Base-by-base conservation (phyloP, 2,797 vertebrate species). In the Mormyrus hasselquistii region DNA sequence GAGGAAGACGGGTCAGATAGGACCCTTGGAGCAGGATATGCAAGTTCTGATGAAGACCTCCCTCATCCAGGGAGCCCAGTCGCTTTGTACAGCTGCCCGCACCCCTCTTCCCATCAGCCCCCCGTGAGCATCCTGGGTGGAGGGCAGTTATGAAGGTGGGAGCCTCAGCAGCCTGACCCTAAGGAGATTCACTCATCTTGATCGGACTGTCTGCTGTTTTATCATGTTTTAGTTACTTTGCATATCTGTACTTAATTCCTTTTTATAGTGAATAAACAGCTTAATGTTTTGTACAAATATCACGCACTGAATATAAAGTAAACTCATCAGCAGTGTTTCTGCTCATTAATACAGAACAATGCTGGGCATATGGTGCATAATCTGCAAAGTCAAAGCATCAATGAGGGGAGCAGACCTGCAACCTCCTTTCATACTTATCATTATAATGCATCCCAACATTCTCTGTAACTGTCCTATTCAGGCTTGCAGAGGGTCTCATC, bases 31-130 rank as follows among this genome's bases (percentile, higher is more conserved):
- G 82, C 91, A n/a, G 86, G 41, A n/a, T 87, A 91, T 57, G 90
- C 88, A 19, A 92, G 89, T 25, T 94, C 93, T n/a, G 93, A 95
- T 55, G 91, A 91, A 0, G 93, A 95, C 53, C 49, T 90, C 88
- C 94, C 92, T 25, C 91, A 91, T 69, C 92, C 91, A 25, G 84
- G 73, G 2, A 94, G 94, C 91, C 93, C 94, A 12, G 44, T 62
- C 3, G 38, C 82, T 14, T 87, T 89, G 0, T 59, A 76, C 79
- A 84, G 49, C 83, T 88, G 88, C 62, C 89, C 88, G 10, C 38
- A 6, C 84, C 62, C 87, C 93, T 4, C 83, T 90, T 69, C 86
- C 88, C 90, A 69, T 90, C 93, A 57, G 86, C 89, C 90, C 55
- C 92, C 91, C 82, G 85, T 93, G 9, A 88, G 22, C 16, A 91